Evolutionary conservation across 1,140 invertebrate species (phyloP).

Genomic region (Penaeus vannamei): DNA sequence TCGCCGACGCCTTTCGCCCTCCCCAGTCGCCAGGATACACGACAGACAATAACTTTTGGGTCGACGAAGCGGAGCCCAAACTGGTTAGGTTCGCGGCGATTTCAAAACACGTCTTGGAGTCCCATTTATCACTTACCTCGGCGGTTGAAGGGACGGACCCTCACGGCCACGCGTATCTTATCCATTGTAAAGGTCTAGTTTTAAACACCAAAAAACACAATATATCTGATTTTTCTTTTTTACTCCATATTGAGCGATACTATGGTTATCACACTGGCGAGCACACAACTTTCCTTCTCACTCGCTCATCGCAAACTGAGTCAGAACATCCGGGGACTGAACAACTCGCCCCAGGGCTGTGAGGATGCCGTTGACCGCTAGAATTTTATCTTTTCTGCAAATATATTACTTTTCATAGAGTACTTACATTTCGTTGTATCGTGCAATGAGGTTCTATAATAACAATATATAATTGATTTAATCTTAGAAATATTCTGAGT

Average conservation of each 20-base stretch:
- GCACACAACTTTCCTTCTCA: slow-evolving; percentile 28
- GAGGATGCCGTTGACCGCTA: no score
- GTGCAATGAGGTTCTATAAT: no score
- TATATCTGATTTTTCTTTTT: slow-evolving; percentile 19
- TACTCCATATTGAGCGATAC: slow-evolving; percentile 45
- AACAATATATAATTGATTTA: no score
- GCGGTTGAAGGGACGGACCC: slow-evolving; percentile 60
- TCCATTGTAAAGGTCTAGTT: slow-evolving; percentile 48
- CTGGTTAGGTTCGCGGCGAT: neutral
- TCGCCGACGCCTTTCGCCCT: no score
- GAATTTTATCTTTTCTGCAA: no score
- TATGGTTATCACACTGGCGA: slow-evolving; percentile 37
- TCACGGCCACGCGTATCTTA: slow-evolving; percentile 59
- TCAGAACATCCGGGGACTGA: slow-evolving; percentile 59
- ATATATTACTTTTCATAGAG: no score
- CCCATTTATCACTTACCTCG: slow-evolving; percentile 47
- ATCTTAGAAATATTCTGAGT: no score
- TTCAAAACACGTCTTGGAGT: slow-evolving; percentile 30
- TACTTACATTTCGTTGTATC: no score
- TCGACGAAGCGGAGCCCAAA: neutral
- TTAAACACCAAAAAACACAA: slow-evolving; percentile 9
- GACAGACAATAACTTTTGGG: no score
- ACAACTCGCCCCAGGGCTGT: neutral
- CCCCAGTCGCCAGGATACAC: no score
- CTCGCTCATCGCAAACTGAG: slow-evolving; percentile 53